Conservation (phyloP, 2,797 vertebrate genomes). For the Aulostomus chinensis region DNA sequence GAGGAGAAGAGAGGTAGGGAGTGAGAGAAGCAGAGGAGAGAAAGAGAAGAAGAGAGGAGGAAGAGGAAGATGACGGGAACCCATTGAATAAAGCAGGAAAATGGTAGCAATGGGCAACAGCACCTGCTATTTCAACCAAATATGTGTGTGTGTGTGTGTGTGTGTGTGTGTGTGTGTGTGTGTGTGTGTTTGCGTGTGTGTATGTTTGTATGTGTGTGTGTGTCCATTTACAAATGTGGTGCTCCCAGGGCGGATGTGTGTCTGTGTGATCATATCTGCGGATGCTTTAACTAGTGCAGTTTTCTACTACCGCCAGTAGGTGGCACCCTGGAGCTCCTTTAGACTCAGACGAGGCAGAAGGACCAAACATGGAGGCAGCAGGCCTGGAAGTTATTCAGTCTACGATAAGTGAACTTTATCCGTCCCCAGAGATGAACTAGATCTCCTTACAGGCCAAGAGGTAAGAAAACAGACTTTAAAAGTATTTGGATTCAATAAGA, state of each 20-base stretch:
- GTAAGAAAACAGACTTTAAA: no score
- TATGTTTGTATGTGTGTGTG: constrained; percentile 13
- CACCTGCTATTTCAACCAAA: constrained; percentile 62
- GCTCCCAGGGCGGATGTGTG: constrained; percentile 16
- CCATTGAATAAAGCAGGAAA: constrained; percentile 37
- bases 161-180: no score
- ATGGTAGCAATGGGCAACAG: constrained; percentile 45
- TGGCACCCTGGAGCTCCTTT: constrained; percentile 62
- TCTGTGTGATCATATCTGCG: constrained; percentile 15
- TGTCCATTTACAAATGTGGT: constrained; percentile 10
- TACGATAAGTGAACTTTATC: no score
- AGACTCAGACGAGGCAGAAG: no score
- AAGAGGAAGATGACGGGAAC: no score
- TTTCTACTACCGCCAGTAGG: constrained; percentile 41
- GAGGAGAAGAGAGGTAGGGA: neutral
- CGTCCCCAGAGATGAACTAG: no score
- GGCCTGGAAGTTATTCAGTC: no score
- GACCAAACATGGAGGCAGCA: no score
- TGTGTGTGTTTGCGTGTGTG: constrained; percentile 20
- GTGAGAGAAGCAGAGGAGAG: constrained; percentile 13
- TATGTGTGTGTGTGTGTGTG: constrained; percentile 21
- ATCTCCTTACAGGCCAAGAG: no score
- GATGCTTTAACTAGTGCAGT: constrained; percentile 43
- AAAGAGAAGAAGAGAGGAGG: constrained; percentile 11
- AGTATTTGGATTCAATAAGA: no score